Percentiles rank a stretch among this genome's conserved stretches.
phyloP scores from a whole-genome alignment of 1,140 invertebrate species.

The Lutraria rhynchaena region DNA sequence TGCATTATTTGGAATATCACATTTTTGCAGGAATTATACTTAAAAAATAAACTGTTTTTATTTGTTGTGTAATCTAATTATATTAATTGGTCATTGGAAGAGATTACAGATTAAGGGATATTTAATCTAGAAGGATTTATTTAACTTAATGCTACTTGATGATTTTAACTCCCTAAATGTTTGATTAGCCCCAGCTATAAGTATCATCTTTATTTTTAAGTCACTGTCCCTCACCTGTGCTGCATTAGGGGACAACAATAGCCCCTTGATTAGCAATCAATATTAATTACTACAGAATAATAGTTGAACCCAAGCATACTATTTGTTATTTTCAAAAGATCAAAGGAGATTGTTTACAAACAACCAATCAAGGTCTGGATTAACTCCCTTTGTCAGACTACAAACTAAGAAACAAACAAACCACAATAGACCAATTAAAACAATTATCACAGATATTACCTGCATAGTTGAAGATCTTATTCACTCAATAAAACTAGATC shows the following conservation, averaged over 20 bases:
- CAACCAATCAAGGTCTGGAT: constrained; percentile 17
- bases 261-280: constrained; percentile 37
- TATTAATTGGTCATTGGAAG: too few relatives aligned
- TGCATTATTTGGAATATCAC: too few relatives aligned
- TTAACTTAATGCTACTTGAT: too few relatives aligned
- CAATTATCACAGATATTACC: constrained; percentile 2
- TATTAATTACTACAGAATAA: constrained; percentile 6
- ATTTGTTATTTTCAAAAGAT: constrained; percentile 7
- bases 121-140: too few relatives aligned
- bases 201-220: too few relatives aligned
- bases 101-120: too few relatives aligned
- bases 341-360: constrained; percentile 29
- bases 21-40: too few relatives aligned
- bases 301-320: not conserved
- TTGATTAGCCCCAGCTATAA: too few relatives aligned
- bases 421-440: constrained; percentile 17
- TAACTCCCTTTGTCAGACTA: constrained; percentile 12
- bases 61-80: too few relatives aligned
- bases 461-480: constrained; percentile 6
- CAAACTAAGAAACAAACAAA: constrained; percentile 1
- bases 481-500: constrained; percentile 34
- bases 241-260: constrained; percentile 24
- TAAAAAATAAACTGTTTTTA: too few relatives aligned
- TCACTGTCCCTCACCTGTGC: constrained; percentile 6
- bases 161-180: too few relatives aligned